A percentile compares a stretch with the other conserved stretches of the same genome.
phyloP scores from a whole-genome alignment of 2,797 vertebrate genomes.

The Prionace glauca region DNA sequence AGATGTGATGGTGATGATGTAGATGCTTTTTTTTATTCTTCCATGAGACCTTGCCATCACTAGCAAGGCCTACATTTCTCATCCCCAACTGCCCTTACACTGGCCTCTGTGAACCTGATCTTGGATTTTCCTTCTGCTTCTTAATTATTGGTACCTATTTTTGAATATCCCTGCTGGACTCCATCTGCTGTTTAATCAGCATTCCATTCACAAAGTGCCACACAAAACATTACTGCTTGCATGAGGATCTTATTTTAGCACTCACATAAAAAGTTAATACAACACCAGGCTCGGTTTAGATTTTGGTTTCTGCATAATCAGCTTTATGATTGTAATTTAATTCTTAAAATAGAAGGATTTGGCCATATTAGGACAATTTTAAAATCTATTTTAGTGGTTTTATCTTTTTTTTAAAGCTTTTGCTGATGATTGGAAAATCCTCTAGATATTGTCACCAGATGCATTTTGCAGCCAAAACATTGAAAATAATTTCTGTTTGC shows the following conservation, averaged over 20 bases:
- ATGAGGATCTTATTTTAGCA: not conserved
- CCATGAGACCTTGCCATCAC: not conserved
- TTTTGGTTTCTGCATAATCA: not conserved
- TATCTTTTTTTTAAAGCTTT: not conserved
- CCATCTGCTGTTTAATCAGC: constrained; percentile 11
- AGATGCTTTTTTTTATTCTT: not conserved
- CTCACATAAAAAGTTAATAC: not conserved
- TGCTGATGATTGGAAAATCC: not conserved
- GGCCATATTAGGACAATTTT: not conserved
- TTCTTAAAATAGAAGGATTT: not conserved
- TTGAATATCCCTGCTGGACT: not conserved
- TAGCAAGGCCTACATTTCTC: not conserved
- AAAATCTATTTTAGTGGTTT: not conserved
- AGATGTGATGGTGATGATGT: not conserved
- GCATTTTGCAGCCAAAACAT: not conserved
- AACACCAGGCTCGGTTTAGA: not conserved
- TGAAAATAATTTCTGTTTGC: not conserved
- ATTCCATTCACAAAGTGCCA: not conserved
- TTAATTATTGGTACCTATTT: not conserved
- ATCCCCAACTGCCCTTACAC: not conserved
- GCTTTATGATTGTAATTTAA: not conserved
- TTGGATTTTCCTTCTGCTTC: not conserved
- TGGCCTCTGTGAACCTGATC: not conserved
- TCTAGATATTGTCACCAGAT: not conserved
- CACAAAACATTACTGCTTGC: not conserved